Evolutionary conservation across 2,888 invertebrate species (phyloP), one percentile per base, ranked within the genome.

Genomic region (Drosophila prolongata): DNA sequence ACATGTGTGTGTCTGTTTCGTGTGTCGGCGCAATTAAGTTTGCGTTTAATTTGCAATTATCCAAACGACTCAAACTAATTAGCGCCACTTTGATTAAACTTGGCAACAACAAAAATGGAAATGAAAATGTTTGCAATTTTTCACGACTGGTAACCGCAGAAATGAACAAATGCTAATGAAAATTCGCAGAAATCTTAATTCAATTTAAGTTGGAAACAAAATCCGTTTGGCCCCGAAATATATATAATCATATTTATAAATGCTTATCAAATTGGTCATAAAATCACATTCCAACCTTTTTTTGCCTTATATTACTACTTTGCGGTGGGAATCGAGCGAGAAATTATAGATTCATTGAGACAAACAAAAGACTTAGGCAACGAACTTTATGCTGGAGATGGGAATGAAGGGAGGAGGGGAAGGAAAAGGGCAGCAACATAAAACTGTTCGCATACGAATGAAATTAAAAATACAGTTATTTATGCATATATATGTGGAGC

Each of bases 1-100:
- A 56, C 69, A 30, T 65, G 57, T 66, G 52, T 62, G 40, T 47
- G 88, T 76, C 62, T 69, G 74, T 72, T 86, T 86, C 84, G 88
- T 85, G 84, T 88, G 89, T 76, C 84, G 89, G 85, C 75, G 89
- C 85, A 85, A 85, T 85, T 89, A 86, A 82, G 58, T 84, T 89
- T 77, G 89, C 86, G 89, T 89, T 86, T 86, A 86, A 89, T 86
- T 86, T 86, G 86, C 89, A 86, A 86, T 89, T 86, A 86, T 86
- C 86, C 86, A 87, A 83, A 81, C 87, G 89, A 89, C 86, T 89
- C 85, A 81, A 88, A 86, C 87, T 89, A 86, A 86, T 86, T 86
- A 86, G 89, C 89, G 86, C 85, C 89, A 89, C 82, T 89, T 86
- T 86, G 89, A 86, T 89, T 87, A 77, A 88, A 73, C 86, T 80